A percentile compares a stretch with the other conserved stretches of the same genome.
phyloP scores from a whole-genome alignment of 2,797 vertebrate species.

The Enteromius anoplus region DNA sequence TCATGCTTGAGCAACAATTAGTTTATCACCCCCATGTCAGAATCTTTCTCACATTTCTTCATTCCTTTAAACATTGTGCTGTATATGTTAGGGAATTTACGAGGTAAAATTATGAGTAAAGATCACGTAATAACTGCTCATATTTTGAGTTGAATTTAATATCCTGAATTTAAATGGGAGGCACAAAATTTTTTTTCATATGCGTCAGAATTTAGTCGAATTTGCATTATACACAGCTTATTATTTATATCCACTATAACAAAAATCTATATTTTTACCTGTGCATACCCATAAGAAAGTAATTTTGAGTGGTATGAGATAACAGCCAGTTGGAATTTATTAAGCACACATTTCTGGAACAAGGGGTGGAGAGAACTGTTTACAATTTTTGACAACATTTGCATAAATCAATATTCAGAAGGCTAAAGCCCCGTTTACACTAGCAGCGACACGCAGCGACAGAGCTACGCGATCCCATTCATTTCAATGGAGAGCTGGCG shows the following conservation, averaged over 20 bases:
- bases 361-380: background rate
- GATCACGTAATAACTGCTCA: background rate
- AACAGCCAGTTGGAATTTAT: background rate
- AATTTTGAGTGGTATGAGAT: background rate
- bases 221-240: background rate
- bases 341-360: background rate
- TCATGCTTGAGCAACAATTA: conserved; percentile 41
- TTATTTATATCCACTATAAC: background rate
- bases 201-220: background rate
- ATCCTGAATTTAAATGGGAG: background rate
- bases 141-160: background rate
- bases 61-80: conserved; percentile 4
- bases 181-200: background rate
- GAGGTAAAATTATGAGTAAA: background rate
- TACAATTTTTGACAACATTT: background rate
- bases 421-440: too few species aligned
- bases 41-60: conserved; percentile 10
- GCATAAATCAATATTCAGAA: conserved; percentile 1
- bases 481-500: too few species aligned
- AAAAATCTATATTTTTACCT: background rate
- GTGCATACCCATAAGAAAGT: background rate
- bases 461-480: too few species aligned
- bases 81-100: conserved; percentile 6
- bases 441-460: too few species aligned
- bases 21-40: conserved; percentile 18